Percentiles rank a stretch among this genome's conserved stretches.
Evolutionary conservation across 2,113 vertebrate genomes (phyloP).

Genomic region (Sebastes schlegelii): DNA sequence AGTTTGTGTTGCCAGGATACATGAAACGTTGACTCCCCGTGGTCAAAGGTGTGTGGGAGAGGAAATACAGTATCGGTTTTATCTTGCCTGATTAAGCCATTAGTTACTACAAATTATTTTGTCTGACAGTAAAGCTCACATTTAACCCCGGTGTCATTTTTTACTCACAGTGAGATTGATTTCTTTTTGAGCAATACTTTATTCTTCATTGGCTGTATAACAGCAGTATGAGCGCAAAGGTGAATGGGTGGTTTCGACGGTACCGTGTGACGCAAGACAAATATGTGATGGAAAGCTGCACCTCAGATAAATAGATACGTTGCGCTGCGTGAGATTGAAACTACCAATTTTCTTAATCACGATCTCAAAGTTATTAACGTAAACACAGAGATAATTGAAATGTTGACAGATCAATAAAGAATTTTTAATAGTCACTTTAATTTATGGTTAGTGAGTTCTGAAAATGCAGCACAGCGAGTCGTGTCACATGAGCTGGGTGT

Average conservation of each 20-base stretch:
- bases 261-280: background rate
- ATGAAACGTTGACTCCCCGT: background rate
- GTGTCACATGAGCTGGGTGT: background rate
- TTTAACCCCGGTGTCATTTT: background rate
- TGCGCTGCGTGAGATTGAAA: background rate
- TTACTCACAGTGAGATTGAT: background rate
- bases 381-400: background rate
- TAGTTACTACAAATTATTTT: background rate
- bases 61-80: background rate
- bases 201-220: background rate
- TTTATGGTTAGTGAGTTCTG: too few species aligned
- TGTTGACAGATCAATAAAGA: background rate
- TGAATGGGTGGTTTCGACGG: background rate
- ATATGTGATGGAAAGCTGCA: background rate
- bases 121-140: background rate
- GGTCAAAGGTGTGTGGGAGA: constrained; percentile 19
- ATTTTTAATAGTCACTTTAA: too few species aligned
- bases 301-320: background rate
- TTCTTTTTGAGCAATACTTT: background rate
- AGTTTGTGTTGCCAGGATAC: constrained; percentile 28
- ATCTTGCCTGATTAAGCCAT: background rate
- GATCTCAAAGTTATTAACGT: too few species aligned
- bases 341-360: background rate
- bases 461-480: constrained; percentile 4
- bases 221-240: background rate